Conservation (phyloP, 2,888 invertebrate genomes). For the Oegoconia quadripuncta region DNA sequence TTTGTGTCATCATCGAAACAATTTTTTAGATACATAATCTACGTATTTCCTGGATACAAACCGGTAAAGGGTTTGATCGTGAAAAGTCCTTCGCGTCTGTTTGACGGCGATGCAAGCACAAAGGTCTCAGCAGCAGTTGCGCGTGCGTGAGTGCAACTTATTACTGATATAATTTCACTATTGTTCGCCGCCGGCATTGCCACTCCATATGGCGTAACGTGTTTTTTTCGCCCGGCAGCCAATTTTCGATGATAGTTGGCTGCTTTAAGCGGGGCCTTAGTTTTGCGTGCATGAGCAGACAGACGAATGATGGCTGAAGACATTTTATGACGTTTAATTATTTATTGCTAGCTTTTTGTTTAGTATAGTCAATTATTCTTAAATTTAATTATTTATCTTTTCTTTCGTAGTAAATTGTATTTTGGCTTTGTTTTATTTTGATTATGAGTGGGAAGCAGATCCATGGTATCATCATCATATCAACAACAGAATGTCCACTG, state of each 20-base stretch:
- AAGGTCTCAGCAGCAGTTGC: slow-evolving; percentile 57
- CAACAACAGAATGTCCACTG: too few relatives aligned
- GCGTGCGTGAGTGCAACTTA: slow-evolving; percentile 71
- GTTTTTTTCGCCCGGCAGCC: slow-evolving; percentile 45
- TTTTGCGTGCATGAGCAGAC: slow-evolving; percentile 58
- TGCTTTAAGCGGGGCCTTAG: slow-evolving; percentile 42
- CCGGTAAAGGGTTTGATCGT: background rate
- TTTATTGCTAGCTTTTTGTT: slow-evolving; percentile 21
- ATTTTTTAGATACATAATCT: too few relatives aligned
- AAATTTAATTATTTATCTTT: too few relatives aligned
- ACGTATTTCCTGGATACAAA: too few relatives aligned
- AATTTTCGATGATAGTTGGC: slow-evolving; percentile 62
- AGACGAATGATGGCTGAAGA: slow-evolving; percentile 45
- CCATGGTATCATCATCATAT: too few relatives aligned
- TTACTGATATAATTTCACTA: slow-evolving; percentile 75
- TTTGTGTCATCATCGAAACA: too few relatives aligned
- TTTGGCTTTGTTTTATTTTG: too few relatives aligned
- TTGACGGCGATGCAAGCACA: slow-evolving; percentile 19
- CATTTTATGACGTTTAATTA: slow-evolving; percentile 53
- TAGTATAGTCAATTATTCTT: too few relatives aligned
- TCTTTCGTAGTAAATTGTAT: too few relatives aligned
- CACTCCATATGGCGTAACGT: slow-evolving; percentile 76
- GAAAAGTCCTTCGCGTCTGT: background rate
- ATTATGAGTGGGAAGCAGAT: too few relatives aligned
- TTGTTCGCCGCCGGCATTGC: slow-evolving; percentile 67